Percentiles rank a stretch among this genome's conserved stretches.
Evolutionary conservation across 2,888 invertebrate species (phyloP).

Genomic region (Tromatobia lineatoria): DNA sequence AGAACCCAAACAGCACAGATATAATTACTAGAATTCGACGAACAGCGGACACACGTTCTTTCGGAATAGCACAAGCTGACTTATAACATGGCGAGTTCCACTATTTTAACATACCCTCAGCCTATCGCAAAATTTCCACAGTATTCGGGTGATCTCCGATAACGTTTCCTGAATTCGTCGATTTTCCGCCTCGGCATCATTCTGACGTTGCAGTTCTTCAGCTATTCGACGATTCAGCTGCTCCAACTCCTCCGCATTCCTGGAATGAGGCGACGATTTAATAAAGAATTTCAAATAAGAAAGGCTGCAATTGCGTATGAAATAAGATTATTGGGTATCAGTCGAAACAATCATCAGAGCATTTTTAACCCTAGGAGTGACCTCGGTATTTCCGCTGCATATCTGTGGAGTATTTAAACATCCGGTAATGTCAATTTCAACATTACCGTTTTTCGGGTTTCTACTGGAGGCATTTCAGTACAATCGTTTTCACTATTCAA

Average conservation of each 20-base stretch:
- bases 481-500: too few relatives aligned
- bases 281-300: background rate
- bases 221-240: slow-evolving; percentile 88
- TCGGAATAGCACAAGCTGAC: slow-evolving; percentile 35
- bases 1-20: slow-evolving; percentile 52
- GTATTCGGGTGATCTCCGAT: slow-evolving; percentile 69
- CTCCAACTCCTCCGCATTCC: slow-evolving; percentile 91
- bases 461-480: too few relatives aligned
- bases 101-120: slow-evolving; percentile 74
- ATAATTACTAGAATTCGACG: slow-evolving; percentile 58
- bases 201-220: slow-evolving; percentile 85
- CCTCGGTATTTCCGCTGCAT: too few relatives aligned
- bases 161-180: slow-evolving; percentile 74
- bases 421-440: too few relatives aligned
- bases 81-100: slow-evolving; percentile 15
- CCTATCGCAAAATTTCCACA: slow-evolving; percentile 78
- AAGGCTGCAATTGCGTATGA: too few relatives aligned
- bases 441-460: too few relatives aligned
- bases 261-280: slow-evolving; percentile 78
- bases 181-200: slow-evolving; percentile 83
- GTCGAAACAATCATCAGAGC: too few relatives aligned
- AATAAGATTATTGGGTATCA: background rate
- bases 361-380: too few relatives aligned
- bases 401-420: too few relatives aligned
- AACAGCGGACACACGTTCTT: slow-evolving; percentile 47